These are phyloP conservation scores for Bombylius major DNA, from an alignment of 2,888 invertebrate genomes.

Conservation along the genomic window DNA sequence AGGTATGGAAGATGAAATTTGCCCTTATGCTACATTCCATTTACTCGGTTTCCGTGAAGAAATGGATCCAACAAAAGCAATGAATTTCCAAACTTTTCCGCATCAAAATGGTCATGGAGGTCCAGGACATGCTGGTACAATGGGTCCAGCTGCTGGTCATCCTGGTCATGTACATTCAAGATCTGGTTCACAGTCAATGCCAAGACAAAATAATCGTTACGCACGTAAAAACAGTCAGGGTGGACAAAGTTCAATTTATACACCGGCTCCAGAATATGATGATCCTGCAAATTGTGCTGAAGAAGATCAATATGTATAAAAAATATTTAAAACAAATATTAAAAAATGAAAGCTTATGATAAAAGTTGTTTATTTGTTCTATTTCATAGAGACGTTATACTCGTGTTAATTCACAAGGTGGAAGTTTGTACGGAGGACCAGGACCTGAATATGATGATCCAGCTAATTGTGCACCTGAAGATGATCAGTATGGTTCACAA, in stretches of 20 bases:
- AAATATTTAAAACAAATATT: neutral
- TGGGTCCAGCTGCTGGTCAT: conserved; percentile 67
- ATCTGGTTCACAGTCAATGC: conserved; percentile 82
- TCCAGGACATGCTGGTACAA: conserved; percentile 64
- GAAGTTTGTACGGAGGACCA: conserved; percentile 48
- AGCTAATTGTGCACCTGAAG: conserved; percentile 82
- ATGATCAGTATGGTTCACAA: conserved; percentile 82
- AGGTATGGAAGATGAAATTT: conserved; percentile 94
- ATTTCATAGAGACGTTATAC: conserved; percentile 52
- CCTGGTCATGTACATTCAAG: conserved; percentile 68
- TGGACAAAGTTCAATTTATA: conserved; percentile 71
- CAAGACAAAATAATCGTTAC: conserved; percentile 58
- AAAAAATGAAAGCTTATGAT: neutral
- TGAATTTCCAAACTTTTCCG: conserved; percentile 80
- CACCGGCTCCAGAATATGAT: conserved; percentile 79
- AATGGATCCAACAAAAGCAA: conserved; percentile 84
- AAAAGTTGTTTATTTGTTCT: neutral
- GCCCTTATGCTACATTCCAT: conserved; percentile 95
- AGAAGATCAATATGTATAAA: conserved; percentile 72
- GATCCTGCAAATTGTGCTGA: conserved; percentile 87
- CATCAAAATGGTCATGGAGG: conserved; percentile 51
- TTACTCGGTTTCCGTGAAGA: conserved; percentile 88
- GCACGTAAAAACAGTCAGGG: conserved; percentile 63
- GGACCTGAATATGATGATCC: conserved; percentile 89
- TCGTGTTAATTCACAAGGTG: conserved; percentile 49